Conservation (phyloP, 2,888 invertebrate species). For the Hypomecis punctinalis region DNA sequence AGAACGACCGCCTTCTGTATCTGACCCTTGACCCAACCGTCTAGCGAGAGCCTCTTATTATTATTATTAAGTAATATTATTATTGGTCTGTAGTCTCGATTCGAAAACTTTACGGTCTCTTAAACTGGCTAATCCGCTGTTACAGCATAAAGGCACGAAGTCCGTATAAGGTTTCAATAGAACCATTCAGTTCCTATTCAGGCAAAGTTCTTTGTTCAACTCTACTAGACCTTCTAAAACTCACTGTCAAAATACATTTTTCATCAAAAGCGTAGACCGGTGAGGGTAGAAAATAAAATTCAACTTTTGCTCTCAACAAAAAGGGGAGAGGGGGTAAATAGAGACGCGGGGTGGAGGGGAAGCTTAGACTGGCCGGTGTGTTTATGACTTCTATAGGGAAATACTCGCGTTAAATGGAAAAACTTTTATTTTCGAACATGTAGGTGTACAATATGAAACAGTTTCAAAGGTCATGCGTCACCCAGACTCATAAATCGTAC, state of each 20-base stretch:
- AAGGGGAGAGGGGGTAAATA: slow-evolving; percentile 32
- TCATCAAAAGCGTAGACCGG: slow-evolving; percentile 49
- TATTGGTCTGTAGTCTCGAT: too few relatives aligned
- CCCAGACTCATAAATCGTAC: too few relatives aligned
- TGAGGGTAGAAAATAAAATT: slow-evolving; percentile 67
- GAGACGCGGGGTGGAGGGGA: slow-evolving; percentile 36
- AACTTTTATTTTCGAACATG: slow-evolving; percentile 79
- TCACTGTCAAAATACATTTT: slow-evolving; percentile 61
- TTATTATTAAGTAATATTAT: too few relatives aligned
- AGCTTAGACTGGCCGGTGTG: slow-evolving; percentile 60
- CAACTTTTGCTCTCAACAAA: slow-evolving; percentile 58
- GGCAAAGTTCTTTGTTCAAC: background rate
- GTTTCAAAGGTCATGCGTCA: slow-evolving; percentile 4
- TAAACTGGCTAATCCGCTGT: too few relatives aligned
- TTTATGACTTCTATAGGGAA: slow-evolving; percentile 84
- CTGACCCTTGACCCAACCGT: too few relatives aligned
- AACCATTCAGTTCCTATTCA: background rate
- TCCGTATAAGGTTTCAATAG: background rate
- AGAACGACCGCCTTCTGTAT: too few relatives aligned
- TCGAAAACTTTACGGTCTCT: too few relatives aligned
- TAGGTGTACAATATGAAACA: slow-evolving; percentile 8
- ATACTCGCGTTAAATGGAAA: slow-evolving; percentile 79
- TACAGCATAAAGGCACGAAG: background rate
- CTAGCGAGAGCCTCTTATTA: too few relatives aligned
- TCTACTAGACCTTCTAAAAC: slow-evolving; percentile 16